Percentiles rank a stretch among this genome's conserved stretches.
phyloP scores from a whole-genome alignment of 2,888 invertebrate genomes.

The Eugnorisma glareosa region DNA sequence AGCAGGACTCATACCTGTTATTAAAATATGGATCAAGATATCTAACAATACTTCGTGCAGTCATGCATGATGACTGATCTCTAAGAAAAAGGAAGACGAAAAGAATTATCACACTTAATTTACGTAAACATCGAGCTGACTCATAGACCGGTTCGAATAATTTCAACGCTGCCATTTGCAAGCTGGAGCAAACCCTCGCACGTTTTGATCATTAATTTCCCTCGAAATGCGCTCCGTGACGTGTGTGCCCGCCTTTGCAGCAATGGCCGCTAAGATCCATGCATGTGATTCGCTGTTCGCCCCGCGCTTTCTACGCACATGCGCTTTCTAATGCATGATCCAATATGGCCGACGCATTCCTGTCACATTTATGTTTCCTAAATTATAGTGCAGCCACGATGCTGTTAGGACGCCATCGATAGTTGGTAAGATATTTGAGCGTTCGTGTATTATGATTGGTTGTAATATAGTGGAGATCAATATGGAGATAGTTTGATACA shows the following conservation, averaged over 20 bases:
- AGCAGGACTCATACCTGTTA: not conserved
- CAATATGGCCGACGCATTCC: slow-evolving; percentile 76
- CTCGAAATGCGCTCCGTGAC: slow-evolving; percentile 64
- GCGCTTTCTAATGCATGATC: slow-evolving; percentile 74
- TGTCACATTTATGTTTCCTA: slow-evolving; percentile 11
- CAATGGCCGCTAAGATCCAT: slow-evolving; percentile 79
- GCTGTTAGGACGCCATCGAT: slow-evolving; percentile 18
- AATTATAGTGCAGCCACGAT: slow-evolving; percentile 43
- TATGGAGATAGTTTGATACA: slow-evolving; percentile 11
- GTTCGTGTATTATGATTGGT: slow-evolving; percentile 30
- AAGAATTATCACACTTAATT: not conserved
- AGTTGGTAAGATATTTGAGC: slow-evolving; percentile 24
- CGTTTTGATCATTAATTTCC: slow-evolving; percentile 69
- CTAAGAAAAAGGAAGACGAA: not conserved
- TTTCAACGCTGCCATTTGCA: slow-evolving; percentile 46
- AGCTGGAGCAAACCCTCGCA: slow-evolving; percentile 43
- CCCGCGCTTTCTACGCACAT: slow-evolving; percentile 81
- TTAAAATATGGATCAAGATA: not conserved
- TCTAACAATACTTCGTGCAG: not conserved
- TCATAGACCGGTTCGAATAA: slow-evolving; percentile 19
- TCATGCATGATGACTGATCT: not conserved
- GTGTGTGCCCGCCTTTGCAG: slow-evolving; percentile 79
- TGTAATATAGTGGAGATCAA: slow-evolving; percentile 17
- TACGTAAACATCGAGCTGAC: not conserved
- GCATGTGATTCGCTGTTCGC: slow-evolving; percentile 78